A percentile compares a stretch with the other conserved stretches of the same genome.
These are phyloP conservation scores for Enteromius treurensis DNA, from an alignment of 2,797 vertebrate species.

Conservation along the genomic window DNA sequence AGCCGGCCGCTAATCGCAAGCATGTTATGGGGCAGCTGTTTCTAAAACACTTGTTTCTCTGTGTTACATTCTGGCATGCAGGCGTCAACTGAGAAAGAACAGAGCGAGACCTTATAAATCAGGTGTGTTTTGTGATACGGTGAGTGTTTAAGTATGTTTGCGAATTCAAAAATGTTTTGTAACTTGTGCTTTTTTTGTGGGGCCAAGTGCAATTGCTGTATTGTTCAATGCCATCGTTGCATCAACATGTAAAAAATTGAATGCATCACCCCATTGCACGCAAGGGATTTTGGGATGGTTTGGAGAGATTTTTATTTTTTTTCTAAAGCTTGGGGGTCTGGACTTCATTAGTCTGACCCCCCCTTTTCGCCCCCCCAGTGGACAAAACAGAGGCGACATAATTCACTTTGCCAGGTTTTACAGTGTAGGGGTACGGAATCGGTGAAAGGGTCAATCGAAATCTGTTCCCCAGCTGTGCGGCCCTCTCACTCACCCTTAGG, in stretches of 20 bases:
- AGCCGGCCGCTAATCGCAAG: constrained; percentile 58
- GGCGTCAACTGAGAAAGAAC: constrained; percentile 32
- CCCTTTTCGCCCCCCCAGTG: constrained; percentile 4
- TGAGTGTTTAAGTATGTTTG: constrained; percentile 10
- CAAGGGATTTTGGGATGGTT: constrained; percentile 16
- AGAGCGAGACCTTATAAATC: background rate
- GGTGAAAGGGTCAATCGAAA: constrained; percentile 64
- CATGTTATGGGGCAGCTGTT: constrained; percentile 60
- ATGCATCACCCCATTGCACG: background rate
- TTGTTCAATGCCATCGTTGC: background rate
- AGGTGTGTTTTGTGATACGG: constrained; percentile 15
- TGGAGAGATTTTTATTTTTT: background rate
- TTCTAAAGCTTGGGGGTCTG: constrained; percentile 59
- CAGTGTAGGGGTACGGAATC: constrained; percentile 60
- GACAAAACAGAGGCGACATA: constrained; percentile 62
- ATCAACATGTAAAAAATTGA: background rate
- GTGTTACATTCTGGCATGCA: constrained; percentile 23
- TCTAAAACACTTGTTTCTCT: constrained; percentile 61
- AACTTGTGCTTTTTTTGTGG: background rate
- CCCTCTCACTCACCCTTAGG: constrained; percentile 52
- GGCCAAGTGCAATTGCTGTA: background rate
- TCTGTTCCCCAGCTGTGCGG: constrained; percentile 65
- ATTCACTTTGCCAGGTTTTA: constrained; percentile 68
- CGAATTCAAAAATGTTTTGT: background rate
- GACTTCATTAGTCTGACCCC: constrained; percentile 58